Evolutionary conservation across 2,113 vertebrate genomes (phyloP), one percentile per base, ranked within the genome.

Genomic region (Aspidoscelis tigris): DNA sequence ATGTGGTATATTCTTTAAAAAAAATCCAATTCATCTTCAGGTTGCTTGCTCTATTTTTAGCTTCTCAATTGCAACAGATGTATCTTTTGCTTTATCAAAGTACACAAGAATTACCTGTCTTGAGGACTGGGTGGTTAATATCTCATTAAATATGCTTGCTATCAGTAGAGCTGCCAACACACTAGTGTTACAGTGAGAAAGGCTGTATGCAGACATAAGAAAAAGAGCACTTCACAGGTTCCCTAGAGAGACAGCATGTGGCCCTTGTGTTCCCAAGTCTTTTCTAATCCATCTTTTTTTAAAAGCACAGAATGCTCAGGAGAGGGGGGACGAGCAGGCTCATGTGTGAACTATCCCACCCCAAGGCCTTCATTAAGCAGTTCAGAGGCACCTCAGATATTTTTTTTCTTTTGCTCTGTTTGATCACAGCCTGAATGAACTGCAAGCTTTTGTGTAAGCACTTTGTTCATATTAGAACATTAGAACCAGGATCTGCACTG

Each of bases 151-250:
- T 26, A 53, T 55, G 64, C 0, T 0, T 7, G 47, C 33, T 87
- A 80, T 80, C 80, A 78, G 69, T 22, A 84, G 12, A 24, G 44
- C 39, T 44, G 83, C 43, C 47, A 44, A 41, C 21, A 44, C 58
- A n/a, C 9, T 11, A 9, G 8, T 58, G 53, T 39, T 41, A 22
- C 41, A 47, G 71, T 41, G 9, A 10, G 26, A 53, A 83, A 76
- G 33, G 33, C 33, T 33, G 33, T 33, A 33, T 33, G 33, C 33
- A 33, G 33, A 33, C 33, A 33, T 33, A 33, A 33, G 33, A 33
- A 33, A 33, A 33, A 1, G 33, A 1, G 33, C 33, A 33, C 33
- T 33, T 33, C 33, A 33, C 33, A 33, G 33, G 33, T 33, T 33
- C 33, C 33, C 33, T 33, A 33, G 33, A 33, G 33, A 33, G 33